phyloP scores from a whole-genome alignment of 1,140 invertebrate species.

The Caenorhabditis remanei region DNA sequence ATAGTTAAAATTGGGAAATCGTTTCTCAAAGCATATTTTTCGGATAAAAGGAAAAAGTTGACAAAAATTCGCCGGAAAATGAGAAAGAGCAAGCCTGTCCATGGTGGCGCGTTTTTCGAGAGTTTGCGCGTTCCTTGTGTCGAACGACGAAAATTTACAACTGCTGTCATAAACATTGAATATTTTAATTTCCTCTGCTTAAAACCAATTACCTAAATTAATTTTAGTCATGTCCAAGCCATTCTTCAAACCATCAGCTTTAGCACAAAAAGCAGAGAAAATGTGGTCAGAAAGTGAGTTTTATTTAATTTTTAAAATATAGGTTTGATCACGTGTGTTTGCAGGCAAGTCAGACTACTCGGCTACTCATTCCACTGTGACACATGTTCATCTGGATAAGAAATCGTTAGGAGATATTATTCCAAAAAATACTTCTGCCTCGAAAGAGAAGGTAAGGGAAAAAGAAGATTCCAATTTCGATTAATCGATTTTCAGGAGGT shows the following conservation, averaged over 20 bases:
- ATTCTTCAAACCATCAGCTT: slow-evolving; percentile 7
- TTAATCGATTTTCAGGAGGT: neutral
- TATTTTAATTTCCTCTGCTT: too few relatives aligned
- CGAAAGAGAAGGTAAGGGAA: neutral
- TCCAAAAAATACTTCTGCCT: neutral
- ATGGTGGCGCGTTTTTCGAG: neutral
- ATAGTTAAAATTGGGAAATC: neutral
- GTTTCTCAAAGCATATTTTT: neutral
- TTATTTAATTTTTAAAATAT: neutral
- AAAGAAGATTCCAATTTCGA: too few relatives aligned
- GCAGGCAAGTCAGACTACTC: slow-evolving; percentile 20
- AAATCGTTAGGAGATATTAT: slow-evolving; percentile 35
- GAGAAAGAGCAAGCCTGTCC: neutral
- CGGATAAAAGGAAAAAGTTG: neutral
- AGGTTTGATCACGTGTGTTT: neutral
- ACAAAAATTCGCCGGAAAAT: neutral
- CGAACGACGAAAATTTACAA: neutral
- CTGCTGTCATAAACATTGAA: neutral
- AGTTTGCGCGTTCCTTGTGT: neutral
- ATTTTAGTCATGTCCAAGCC: slow-evolving; percentile 23
- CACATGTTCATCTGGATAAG: slow-evolving; percentile 32
- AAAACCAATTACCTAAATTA: too few relatives aligned
- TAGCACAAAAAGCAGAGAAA: slow-evolving; percentile 9
- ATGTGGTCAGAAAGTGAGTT: slow-evolving; percentile 39
- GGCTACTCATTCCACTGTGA: slow-evolving; percentile 25